Conservation (phyloP, 2,113 vertebrate species). For the Prunella himalayana region DNA sequence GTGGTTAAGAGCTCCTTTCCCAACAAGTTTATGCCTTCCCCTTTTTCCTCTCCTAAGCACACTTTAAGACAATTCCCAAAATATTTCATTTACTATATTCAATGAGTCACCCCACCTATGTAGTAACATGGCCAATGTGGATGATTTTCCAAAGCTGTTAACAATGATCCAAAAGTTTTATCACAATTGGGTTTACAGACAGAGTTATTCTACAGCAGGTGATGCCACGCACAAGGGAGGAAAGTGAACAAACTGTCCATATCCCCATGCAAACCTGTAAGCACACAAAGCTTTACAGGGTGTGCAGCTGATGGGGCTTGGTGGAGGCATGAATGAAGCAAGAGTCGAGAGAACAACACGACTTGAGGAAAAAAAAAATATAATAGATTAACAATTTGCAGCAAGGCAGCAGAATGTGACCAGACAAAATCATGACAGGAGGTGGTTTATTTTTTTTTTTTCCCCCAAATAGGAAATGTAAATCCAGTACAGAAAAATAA, state of each 20-base stretch:
- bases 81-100: neutral
- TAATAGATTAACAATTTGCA: neutral
- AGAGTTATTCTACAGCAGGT: neutral
- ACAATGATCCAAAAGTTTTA: neutral
- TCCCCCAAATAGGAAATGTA: neutral
- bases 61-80: neutral
- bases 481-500: neutral
- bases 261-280: neutral
- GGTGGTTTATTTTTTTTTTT: neutral
- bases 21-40: fast-evolving
- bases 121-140: neutral
- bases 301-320: neutral
- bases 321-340: neutral
- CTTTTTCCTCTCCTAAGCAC: neutral
- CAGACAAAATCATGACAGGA: neutral
- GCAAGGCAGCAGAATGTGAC: neutral
- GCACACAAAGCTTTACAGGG: neutral
- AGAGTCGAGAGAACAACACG: neutral
- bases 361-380: neutral
- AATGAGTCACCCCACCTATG: neutral
- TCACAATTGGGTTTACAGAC: neutral
- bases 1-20: neutral
- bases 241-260: neutral
- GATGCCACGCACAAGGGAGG: neutral
- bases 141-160: neutral